Evolutionary conservation across 1,140 invertebrate genomes (phyloP).

Genomic region (Sitobion miscanthi): DNA sequence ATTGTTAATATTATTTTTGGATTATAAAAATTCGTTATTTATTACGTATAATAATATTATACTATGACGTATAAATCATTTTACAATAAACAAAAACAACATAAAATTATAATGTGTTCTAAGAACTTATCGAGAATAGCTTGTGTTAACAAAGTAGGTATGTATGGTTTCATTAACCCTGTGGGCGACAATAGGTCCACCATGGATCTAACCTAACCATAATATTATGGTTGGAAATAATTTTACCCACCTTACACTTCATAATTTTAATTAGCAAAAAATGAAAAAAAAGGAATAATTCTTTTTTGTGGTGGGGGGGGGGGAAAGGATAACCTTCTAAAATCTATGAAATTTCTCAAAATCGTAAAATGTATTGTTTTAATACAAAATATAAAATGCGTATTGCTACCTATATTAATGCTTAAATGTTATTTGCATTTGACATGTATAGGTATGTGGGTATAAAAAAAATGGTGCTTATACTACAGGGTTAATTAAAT

Average conservation of each 20-base stretch:
- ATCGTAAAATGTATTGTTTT: neutral
- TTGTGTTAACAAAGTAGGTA: neutral
- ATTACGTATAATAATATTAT: neutral
- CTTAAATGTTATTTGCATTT: neutral
- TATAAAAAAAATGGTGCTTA: neutral
- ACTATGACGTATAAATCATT: neutral
- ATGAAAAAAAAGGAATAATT: rapidly evolving
- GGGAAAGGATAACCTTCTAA: neutral
- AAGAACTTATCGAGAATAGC: neutral
- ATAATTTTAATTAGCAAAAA: neutral
- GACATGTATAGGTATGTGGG: neutral
- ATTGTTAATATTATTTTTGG: neutral
- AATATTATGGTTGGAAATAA: neutral
- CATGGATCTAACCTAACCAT: neutral
- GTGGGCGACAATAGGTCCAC: neutral
- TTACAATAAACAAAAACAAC: neutral
- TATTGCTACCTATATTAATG: neutral
- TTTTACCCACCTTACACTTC: neutral
- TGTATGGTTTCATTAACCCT: neutral
- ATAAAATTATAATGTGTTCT: neutral
- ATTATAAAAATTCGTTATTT: neutral
- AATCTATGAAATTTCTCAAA: neutral
- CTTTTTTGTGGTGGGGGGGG: no score
- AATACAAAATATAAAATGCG: neutral
- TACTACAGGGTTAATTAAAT: neutral